A percentile compares a stretch with the other conserved stretches of the same genome.
Conservation (phyloP, 2,888 invertebrate species). For the Biston stratarius region DNA sequence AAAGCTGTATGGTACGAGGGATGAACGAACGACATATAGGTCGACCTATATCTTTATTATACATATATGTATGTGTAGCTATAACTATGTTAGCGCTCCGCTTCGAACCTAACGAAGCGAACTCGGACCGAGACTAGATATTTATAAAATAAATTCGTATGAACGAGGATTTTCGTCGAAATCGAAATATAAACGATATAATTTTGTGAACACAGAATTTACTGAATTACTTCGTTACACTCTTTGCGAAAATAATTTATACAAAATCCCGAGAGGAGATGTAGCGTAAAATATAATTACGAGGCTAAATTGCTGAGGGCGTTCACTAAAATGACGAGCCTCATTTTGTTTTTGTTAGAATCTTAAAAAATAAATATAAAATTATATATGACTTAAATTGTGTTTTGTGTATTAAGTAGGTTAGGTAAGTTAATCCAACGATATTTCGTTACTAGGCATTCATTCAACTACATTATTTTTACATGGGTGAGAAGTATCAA, state of each 20-base stretch:
- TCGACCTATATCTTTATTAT: not conserved
- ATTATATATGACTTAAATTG: too few species aligned
- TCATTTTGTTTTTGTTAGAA: conserved; percentile 1
- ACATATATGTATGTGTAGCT: not conserved
- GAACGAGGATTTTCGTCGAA: conserved; percentile 16
- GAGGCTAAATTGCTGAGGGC: conserved; percentile 12
- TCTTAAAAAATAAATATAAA: too few species aligned
- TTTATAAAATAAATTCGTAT: conserved; percentile 9
- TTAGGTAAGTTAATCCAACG: too few species aligned
- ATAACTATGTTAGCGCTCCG: conserved; percentile 9
- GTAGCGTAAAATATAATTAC: conserved; percentile 20
- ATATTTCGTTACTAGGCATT: too few species aligned
- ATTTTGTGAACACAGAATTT: conserved; percentile 24
- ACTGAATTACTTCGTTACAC: conserved; percentile 9
- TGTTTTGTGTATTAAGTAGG: too few species aligned
- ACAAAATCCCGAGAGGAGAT: conserved; percentile 14
- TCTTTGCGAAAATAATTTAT: conserved; percentile 11
- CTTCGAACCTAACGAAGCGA: conserved; percentile 24
- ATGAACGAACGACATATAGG: not conserved
- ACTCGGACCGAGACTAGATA: conserved; percentile 5
- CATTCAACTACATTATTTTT: too few species aligned
- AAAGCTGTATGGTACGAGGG: too few species aligned
- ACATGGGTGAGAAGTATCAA: too few species aligned
- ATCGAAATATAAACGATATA: conserved; percentile 16
- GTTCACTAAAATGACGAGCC: not conserved